Conservation (phyloP, 2,797 vertebrate genomes). For the Crocodylus rhombifer region DNA sequence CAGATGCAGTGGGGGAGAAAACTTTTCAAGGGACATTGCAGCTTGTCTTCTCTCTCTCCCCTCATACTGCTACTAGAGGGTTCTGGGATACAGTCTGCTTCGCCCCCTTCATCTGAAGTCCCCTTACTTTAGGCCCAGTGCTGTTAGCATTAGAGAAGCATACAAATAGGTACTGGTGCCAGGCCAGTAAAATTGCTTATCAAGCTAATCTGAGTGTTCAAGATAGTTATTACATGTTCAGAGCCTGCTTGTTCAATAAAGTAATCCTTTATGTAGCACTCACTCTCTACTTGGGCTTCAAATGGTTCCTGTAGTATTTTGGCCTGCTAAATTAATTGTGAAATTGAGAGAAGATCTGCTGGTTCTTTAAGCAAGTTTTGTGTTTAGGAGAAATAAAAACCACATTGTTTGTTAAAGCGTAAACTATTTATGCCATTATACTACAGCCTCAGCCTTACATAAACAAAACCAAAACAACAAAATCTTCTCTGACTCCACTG, state of each 20-base stretch:
- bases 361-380: conserved; percentile 5
- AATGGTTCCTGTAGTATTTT: background rate
- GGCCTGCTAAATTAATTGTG: background rate
- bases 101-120: background rate
- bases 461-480: background rate
- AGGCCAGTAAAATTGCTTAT: background rate
- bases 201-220: background rate
- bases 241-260: background rate
- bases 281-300: background rate
- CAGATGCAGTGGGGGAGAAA: background rate
- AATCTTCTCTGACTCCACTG: background rate
- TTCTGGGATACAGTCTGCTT: background rate
- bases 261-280: background rate
- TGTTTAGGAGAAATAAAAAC: background rate
- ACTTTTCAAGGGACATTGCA: background rate
- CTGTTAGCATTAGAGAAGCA: background rate
- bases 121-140: background rate
- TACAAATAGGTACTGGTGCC: background rate
- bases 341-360: background rate
- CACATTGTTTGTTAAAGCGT: background rate
- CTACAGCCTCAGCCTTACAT: background rate
- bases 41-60: background rate
- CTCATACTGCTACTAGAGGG: background rate
- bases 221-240: background rate
- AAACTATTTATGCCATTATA: background rate